Percentiles rank a stretch among this genome's conserved stretches.
Conservation (phyloP, 2,888 invertebrate species). For the Steinernema hermaphroditum region DNA sequence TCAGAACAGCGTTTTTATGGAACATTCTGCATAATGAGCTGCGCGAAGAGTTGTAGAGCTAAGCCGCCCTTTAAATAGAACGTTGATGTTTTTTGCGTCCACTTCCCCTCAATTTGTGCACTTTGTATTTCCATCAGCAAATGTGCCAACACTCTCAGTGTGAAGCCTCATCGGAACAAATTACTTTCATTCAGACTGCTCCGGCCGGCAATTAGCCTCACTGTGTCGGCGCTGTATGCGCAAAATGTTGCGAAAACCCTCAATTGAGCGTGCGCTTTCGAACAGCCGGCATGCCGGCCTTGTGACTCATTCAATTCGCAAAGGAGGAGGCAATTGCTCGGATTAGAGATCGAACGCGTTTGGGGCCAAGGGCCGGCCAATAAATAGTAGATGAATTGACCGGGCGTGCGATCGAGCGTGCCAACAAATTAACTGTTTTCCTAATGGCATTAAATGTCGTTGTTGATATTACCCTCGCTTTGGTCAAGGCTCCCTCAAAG, state of each 20-base stretch:
- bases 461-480: conserved; percentile 18
- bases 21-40: too few relatives aligned
- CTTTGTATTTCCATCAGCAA: conserved; percentile 9
- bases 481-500: background rate
- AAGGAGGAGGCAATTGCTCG: conserved; percentile 11
- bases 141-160: conserved; percentile 2
- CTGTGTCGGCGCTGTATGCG: conserved; percentile 6
- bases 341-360: conserved; percentile 28
- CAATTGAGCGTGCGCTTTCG: background rate
- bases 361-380: background rate
- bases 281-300: background rate
- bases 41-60: too few relatives aligned
- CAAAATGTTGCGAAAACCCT: conserved; percentile 27
- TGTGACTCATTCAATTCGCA: conserved; percentile 4
- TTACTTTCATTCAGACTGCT: conserved; percentile 28
- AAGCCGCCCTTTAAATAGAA: too few relatives aligned
- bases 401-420: background rate
- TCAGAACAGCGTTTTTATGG: too few relatives aligned
- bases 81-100: too few relatives aligned
- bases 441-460: conserved; percentile 16
- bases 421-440: conserved; percentile 1
- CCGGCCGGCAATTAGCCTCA: conserved; percentile 24
- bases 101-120: background rate
- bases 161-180: conserved; percentile 29
- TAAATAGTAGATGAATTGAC: conserved; percentile 24